These are phyloP conservation scores for Danio aesculapii DNA, from an alignment of 2,797 vertebrate species.

Conservation along the genomic window DNA sequence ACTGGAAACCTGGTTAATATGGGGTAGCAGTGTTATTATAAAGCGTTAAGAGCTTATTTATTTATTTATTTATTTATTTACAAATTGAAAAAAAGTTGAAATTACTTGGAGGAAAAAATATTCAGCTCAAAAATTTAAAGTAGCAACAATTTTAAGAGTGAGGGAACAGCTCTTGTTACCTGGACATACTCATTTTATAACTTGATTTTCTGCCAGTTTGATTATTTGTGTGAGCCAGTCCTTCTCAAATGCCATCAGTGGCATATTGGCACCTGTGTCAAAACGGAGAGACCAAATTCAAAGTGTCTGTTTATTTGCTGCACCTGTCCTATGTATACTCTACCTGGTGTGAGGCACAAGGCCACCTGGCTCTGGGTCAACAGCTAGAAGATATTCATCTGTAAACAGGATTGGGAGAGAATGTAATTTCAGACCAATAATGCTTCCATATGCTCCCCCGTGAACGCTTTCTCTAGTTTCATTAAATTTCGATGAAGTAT, in stretches of 20 bases:
- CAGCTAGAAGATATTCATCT: constrained; percentile 46
- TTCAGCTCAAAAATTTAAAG: no score
- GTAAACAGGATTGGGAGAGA: constrained; percentile 41
- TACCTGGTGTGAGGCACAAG: constrained; percentile 30
- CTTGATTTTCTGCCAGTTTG: constrained; percentile 1
- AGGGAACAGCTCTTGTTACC: neutral
- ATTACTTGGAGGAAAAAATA: no score
- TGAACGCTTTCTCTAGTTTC: constrained; percentile 36
- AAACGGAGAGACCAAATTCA: constrained; percentile 13
- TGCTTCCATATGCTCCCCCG: constrained; percentile 31
- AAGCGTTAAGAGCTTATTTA: no score
- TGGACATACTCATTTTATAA: neutral
- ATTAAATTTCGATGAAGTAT: constrained; percentile 49
- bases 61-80: no score
- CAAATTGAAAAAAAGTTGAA: no score
- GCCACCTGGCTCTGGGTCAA: constrained; percentile 31
- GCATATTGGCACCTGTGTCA: constrained; percentile 18
- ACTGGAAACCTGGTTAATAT: no score
- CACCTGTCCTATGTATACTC: constrained; percentile 31
- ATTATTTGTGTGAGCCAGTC: neutral
- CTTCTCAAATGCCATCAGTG: constrained; percentile 14
- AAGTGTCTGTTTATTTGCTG: neutral
- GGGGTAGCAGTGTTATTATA: no score
- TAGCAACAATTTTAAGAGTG: neutral
- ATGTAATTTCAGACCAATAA: constrained; percentile 46